These are phyloP conservation scores for Tubulanus polymorphus DNA, from an alignment of 2,888 invertebrate genomes.

Conservation along the genomic window DNA sequence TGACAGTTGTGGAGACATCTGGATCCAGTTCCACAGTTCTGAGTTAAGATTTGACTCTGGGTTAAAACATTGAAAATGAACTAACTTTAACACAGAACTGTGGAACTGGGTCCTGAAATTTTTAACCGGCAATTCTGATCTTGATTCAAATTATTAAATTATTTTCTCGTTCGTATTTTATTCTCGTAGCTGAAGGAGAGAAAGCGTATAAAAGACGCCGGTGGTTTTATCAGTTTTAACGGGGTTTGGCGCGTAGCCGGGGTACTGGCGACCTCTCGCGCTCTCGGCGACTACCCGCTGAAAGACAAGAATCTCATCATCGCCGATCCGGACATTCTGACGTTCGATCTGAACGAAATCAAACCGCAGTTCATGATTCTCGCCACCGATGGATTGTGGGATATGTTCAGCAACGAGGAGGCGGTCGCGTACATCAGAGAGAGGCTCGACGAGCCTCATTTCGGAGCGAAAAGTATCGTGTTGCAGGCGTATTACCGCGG, in stretches of 20 bases:
- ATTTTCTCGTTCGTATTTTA: conserved; percentile 2
- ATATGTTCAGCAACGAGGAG: conserved; percentile 91
- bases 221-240: conserved; percentile 90
- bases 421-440: conserved; percentile 85
- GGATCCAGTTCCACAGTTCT: too few relatives aligned
- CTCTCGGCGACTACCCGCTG: conserved; percentile 87
- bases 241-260: conserved; percentile 96
- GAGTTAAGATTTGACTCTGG: too few relatives aligned
- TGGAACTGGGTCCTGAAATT: too few relatives aligned
- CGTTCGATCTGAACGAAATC: conserved; percentile 81
- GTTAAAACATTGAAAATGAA: too few relatives aligned
- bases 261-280: conserved; percentile 87
- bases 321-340: conserved; percentile 90
- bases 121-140: not conserved
- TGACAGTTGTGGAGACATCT: too few relatives aligned
- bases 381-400: conserved; percentile 96
- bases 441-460: conserved; percentile 77
- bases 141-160: conserved; percentile 2
- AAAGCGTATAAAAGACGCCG: conserved; percentile 88
- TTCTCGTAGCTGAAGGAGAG: conserved; percentile 74
- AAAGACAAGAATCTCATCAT: conserved; percentile 91
- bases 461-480: conserved; percentile 86
- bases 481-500: conserved; percentile 87
- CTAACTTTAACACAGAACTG: too few relatives aligned
- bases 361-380: conserved; percentile 83